These are phyloP conservation scores for Silurus glanis DNA, from an alignment of 2,113 vertebrate genomes.

Conservation along the genomic window DNA sequence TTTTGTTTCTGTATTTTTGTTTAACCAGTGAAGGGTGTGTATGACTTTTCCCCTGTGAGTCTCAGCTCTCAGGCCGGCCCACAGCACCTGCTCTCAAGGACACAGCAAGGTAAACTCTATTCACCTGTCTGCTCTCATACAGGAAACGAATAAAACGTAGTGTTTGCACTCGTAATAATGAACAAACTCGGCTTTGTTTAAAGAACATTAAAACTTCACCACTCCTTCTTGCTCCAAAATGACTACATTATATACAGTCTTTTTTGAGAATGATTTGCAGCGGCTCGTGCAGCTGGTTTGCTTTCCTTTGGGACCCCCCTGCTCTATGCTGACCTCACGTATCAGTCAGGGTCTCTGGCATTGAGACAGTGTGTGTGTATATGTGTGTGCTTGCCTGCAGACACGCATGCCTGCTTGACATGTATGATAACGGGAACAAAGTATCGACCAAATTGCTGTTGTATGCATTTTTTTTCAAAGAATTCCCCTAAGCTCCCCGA, in stretches of 20 bases:
- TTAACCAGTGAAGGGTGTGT: constrained; percentile 64
- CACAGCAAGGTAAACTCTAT: constrained; percentile 65
- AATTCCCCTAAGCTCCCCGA: neutral
- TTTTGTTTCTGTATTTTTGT: constrained; percentile 35
- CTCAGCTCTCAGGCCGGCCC: constrained; percentile 12
- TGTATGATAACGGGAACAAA: neutral
- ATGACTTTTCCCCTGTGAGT: constrained; percentile 59
- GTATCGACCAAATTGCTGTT: neutral
- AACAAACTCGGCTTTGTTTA: neutral
- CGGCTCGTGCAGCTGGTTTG: constrained; percentile 6
- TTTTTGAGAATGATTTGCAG: neutral
- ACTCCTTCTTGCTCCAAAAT: neutral
- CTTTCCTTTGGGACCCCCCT: constrained; percentile 18
- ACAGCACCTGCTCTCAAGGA: constrained; percentile 63
- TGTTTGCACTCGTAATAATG: too few relatives aligned
- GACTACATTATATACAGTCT: neutral
- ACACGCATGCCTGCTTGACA: neutral
- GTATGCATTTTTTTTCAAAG: neutral
- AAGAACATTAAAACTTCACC: neutral
- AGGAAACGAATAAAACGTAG: constrained; percentile 4
- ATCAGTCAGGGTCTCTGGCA: constrained; percentile 11
- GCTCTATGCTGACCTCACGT: constrained; percentile 1
- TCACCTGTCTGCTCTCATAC: constrained; percentile 21
- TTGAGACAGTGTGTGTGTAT: neutral
- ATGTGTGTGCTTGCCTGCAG: neutral